Evolutionary conservation across 1,140 invertebrate species (phyloP).

Genomic region (Eufriesea mexicana): DNA sequence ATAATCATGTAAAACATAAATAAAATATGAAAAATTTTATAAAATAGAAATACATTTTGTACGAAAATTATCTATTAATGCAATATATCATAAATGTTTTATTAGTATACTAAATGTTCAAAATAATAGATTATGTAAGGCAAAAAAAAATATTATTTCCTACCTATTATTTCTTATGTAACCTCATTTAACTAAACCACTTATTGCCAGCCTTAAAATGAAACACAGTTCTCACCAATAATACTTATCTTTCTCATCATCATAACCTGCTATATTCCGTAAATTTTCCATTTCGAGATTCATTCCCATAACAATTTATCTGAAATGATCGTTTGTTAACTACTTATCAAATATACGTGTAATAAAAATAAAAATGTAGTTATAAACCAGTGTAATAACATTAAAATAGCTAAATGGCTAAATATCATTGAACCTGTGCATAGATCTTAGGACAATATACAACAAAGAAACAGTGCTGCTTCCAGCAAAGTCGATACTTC

Average conservation of each 20-base stretch:
- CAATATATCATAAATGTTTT: too few relatives aligned
- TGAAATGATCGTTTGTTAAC: background rate
- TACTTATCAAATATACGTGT: background rate
- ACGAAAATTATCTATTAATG: too few relatives aligned
- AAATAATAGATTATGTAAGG: too few relatives aligned
- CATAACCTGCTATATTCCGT: too few relatives aligned
- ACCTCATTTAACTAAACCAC: too few relatives aligned
- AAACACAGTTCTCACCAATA: background rate
- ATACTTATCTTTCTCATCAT: too few relatives aligned
- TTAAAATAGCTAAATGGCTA: background rate
- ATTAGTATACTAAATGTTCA: too few relatives aligned
- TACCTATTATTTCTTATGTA: too few relatives aligned
- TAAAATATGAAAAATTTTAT: too few relatives aligned
- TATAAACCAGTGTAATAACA: background rate
- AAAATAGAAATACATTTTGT: too few relatives aligned
- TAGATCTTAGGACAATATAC: background rate
- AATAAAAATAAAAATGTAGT: background rate
- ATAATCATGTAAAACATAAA: too few relatives aligned
- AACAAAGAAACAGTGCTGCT: background rate
- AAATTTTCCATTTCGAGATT: background rate
- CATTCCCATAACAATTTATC: background rate
- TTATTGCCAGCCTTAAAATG: background rate
- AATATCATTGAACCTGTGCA: background rate
- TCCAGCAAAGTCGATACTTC: slow-evolving; percentile 17
- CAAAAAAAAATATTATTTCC: too few relatives aligned